Conservation (phyloP, 2,888 invertebrate genomes). For the Tenthredo scrophulariae region DNA sequence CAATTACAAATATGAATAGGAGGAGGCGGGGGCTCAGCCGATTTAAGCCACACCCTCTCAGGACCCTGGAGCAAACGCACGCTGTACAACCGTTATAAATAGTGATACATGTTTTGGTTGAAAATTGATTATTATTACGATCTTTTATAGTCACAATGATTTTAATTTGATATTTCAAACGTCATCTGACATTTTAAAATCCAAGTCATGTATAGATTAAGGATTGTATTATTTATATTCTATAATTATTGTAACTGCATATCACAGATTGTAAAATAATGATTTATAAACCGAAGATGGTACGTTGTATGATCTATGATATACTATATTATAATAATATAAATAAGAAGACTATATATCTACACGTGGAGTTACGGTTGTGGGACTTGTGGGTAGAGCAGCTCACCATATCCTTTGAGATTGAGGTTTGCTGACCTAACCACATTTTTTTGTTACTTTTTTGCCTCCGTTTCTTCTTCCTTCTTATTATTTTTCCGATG, state of each 20-base stretch:
- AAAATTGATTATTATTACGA: neutral
- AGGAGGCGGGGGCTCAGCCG: no score
- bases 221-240: neutral
- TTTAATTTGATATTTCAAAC: no score
- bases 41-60: no score
- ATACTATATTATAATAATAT: neutral
- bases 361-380: neutral
- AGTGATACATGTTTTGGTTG: neutral
- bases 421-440: slow-evolving; percentile 36
- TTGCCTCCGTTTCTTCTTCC: neutral
- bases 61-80: no score
- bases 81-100: neutral
- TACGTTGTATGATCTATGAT: neutral
- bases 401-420: slow-evolving; percentile 8
- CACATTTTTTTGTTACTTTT: neutral
- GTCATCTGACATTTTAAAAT: no score
- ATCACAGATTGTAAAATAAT: neutral
- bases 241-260: neutral
- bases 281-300: neutral
- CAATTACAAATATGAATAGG: no score
- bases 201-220: neutral
- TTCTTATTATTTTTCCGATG: neutral
- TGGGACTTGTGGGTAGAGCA: slow-evolving; percentile 9
- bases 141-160: no score
- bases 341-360: neutral